Conservation (phyloP, 1,140 invertebrate genomes). For the Drosophila melanogaster region Release_6_plus_ISO1_MT NT_033779.5:1282501-1283000, state of each 20-base stretch:
- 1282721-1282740: background rate
- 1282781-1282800: background rate
- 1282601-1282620: constrained; percentile 12
- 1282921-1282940: constrained; percentile 42
- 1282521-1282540: background rate
- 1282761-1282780: constrained; percentile 1
- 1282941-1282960: constrained; percentile 61
- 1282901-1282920: constrained; percentile 38
- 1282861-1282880: constrained; percentile 48
- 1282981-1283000: constrained; percentile 64
- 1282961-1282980: constrained; percentile 79
- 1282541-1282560: constrained; percentile 31
- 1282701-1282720: background rate
- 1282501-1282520: background rate
- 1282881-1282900: constrained; percentile 42
- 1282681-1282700: background rate
- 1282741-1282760: too few species aligned
- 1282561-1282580: constrained; percentile 32
- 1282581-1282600: constrained; percentile 27
- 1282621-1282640: constrained; percentile 1
- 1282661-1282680: constrained; percentile 15
- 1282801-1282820: background rate
- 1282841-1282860: constrained; percentile 34
- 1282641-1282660: constrained; percentile 13
- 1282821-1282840: constrained; percentile 21